Base-by-base conservation (phyloP, 1,140 invertebrate genomes). In the Drosophila suzukii region DNA sequence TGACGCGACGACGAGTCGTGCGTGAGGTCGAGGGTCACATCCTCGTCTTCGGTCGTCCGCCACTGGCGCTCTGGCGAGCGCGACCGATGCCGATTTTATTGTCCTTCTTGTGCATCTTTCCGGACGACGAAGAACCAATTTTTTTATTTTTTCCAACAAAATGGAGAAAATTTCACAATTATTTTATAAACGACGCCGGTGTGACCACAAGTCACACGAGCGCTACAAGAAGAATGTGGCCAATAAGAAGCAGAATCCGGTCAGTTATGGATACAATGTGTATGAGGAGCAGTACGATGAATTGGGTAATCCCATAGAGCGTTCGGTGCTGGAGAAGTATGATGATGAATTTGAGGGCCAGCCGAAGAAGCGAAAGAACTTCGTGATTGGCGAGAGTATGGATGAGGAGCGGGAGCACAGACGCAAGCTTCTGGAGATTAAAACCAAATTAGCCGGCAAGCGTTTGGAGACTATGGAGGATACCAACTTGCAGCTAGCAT, bases 341-440 rank as follows among this genome's bases (percentile, higher is more conserved):
- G 98, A 99, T 93, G 98, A 99, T 91, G 98, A 99, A 93, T 96
- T 99, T 46, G 95, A 97, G 49, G 97, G 97, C 3, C 92, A 93
- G 41, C 80, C 84, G 0, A 94, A 95, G 73, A 96, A 96, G 82
- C 95, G 94, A 59, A 94, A 96, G 47, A 96, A 95, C 47, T 99
- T 99, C 93, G 92, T 94, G 41, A 94, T 99, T 71, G 97, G 97
- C 54, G 93, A 94, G 65, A 92, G 88, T 38, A 30, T 93, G 4
- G 93, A 93, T 55, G 66, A 93, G 20, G 93, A 93, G 76, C 91
- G 93, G 46, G 92, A 92, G 24, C 92, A 94, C 41, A 74, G 92
- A 3, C 92, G 94, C 50, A 93, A 93, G 38, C 84, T 95, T 4
- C 36, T 92, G 1, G 91, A 93, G 78, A 93, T 93, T 10, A 95